Conservation (phyloP, 1,140 invertebrate species). For the Tetramorium parvispinum region DNA sequence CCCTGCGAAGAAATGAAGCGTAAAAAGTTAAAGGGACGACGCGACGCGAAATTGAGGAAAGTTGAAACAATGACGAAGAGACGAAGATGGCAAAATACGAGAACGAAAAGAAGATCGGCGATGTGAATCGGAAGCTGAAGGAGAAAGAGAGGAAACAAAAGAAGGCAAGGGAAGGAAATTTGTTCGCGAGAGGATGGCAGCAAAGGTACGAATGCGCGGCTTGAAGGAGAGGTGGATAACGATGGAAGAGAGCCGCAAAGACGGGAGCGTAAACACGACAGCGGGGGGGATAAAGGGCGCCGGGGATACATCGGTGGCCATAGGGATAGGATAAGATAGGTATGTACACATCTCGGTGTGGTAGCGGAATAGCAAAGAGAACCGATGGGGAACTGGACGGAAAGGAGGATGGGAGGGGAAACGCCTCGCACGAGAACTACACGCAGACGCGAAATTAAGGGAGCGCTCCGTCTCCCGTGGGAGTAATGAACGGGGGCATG, state of each 20-base stretch:
- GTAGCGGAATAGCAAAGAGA: slow-evolving; percentile 8
- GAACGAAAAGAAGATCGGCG: not conserved
- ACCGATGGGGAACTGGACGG: slow-evolving; percentile 5
- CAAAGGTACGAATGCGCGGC: not conserved
- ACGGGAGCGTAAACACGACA: slow-evolving; percentile 25
- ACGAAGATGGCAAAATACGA: not conserved
- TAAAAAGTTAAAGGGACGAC: not conserved
- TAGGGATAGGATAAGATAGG: not conserved
- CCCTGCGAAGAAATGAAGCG: not conserved
- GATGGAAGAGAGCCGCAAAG: slow-evolving; percentile 11
- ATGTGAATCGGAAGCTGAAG: not conserved
- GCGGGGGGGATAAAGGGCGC: not conserved
- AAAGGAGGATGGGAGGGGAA: slow-evolving; percentile 9
- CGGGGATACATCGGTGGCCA: not conserved
- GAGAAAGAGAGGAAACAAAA: not conserved
- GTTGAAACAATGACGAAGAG: slow-evolving; percentile 13
- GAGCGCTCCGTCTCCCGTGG: slow-evolving; percentile 64
- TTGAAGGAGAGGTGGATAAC: not conserved
- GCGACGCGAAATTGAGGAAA: not conserved
- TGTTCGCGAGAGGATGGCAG: not conserved
- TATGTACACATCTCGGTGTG: not conserved
- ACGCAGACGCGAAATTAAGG: slow-evolving; percentile 70
- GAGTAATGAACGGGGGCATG: slow-evolving; percentile 72
- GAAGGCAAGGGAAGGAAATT: not conserved
- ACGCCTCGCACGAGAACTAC: not conserved